Evolutionary conservation across 2,888 invertebrate genomes (phyloP).

Genomic region (Mactromeris polynyma): DNA sequence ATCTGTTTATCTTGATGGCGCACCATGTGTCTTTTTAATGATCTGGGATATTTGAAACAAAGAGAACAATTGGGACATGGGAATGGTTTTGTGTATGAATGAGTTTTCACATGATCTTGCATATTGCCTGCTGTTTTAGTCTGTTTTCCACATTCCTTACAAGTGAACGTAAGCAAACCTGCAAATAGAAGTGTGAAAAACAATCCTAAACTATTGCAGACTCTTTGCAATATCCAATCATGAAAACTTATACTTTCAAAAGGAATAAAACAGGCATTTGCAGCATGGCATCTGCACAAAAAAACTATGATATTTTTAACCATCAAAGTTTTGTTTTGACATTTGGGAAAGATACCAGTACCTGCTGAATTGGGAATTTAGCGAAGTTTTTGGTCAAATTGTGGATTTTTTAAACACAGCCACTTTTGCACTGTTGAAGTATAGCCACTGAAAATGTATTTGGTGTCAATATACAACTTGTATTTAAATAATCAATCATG

Average conservation of each 20-base stretch:
- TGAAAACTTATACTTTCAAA: not conserved
- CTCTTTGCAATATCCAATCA: not conserved
- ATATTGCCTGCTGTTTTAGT: conserved; percentile 33
- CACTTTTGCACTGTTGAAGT: too few relatives aligned
- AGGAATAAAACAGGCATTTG: too few relatives aligned
- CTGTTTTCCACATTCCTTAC: conserved; percentile 46
- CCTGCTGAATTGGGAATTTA: too few relatives aligned
- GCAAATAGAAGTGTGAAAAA: conserved; percentile 24
- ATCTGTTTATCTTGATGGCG: conserved; percentile 44
- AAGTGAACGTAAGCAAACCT: conserved; percentile 45
- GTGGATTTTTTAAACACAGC: too few relatives aligned
- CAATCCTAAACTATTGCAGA: not conserved
- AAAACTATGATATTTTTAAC: too few relatives aligned
- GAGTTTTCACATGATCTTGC: conserved; percentile 37
- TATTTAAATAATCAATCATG: too few relatives aligned
- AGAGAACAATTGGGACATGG: conserved; percentile 26
- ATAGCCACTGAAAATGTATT: too few relatives aligned
- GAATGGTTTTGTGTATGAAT: conserved; percentile 20
- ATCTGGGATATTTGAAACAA: conserved; percentile 42
- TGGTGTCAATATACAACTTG: too few relatives aligned
- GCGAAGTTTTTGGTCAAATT: too few relatives aligned
- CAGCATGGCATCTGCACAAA: too few relatives aligned
- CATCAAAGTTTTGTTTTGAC: too few relatives aligned
- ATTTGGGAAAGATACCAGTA: too few relatives aligned
- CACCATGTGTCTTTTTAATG: conserved; percentile 40